These are phyloP conservation scores for Carlito syrichta DNA, from an alignment of 2,113 vertebrate genomes.

Conservation along the genomic window DNA sequence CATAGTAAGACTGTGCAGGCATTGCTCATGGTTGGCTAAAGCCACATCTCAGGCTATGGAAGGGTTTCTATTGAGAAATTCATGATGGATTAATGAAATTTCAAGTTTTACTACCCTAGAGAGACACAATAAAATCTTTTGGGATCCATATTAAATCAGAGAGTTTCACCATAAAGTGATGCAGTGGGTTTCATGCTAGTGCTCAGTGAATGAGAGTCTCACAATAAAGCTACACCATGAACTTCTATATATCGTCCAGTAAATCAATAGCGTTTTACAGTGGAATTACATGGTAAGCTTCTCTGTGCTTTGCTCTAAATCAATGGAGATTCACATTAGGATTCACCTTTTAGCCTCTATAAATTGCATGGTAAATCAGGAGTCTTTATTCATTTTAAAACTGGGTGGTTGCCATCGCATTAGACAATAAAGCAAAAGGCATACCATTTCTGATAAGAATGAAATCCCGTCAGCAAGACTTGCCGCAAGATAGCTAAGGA, in stretches of 20 bases:
- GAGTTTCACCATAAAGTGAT: not conserved
- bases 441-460: not conserved
- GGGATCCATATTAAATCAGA: not conserved
- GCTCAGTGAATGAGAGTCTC: conserved; percentile 22
- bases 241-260: conserved; percentile 36
- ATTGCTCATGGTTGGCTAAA: not conserved
- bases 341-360: conserved; percentile 60
- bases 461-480: not conserved
- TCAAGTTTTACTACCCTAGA: not conserved
- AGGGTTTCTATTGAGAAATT: not conserved
- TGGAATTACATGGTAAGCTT: conserved; percentile 60
- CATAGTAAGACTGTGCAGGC: not conserved
- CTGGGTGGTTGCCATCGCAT: not conserved
- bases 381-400: conserved; percentile 35
- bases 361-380: conserved; percentile 60
- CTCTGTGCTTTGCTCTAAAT: conserved; percentile 54
- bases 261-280: conserved; percentile 76
- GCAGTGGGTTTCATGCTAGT: not conserved
- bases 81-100: not conserved
- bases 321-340: conserved; percentile 59
- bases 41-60: not conserved
- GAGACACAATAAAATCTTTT: not conserved
- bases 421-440: not conserved
- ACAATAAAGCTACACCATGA: not conserved
- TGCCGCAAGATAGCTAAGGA: not conserved